These are phyloP conservation scores for Hydractinia echinata DNA, from an alignment of 30 jellyfish, hydroid and myxozoan genomes.

Conservation along the genomic window DNA sequence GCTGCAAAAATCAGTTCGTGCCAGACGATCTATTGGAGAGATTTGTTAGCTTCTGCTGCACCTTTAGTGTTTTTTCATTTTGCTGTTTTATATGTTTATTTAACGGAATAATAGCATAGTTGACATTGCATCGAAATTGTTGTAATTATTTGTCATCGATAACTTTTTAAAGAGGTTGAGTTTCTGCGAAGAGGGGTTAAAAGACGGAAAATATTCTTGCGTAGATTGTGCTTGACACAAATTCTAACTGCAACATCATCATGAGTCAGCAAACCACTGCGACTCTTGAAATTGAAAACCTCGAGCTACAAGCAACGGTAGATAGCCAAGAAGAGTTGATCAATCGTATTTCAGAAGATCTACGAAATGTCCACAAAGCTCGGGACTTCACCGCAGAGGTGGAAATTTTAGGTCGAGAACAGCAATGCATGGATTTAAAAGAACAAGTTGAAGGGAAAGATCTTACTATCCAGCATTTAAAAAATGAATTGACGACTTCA, in stretches of 20 bases:
- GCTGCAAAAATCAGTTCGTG: constrained; percentile 10
- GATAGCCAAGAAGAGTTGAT: constrained; percentile 87
- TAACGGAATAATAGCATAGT: neutral
- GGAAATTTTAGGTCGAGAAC: constrained; percentile 79
- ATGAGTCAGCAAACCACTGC: constrained; percentile 25
- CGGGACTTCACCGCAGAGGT: constrained; percentile 66
- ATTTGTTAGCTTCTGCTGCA: neutral
- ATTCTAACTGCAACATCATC: neutral
- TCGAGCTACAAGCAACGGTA: constrained; percentile 92
- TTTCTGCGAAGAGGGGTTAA: neutral
- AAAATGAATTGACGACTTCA: constrained; percentile 63
- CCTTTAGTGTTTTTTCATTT: neutral
- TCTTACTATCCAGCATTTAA: constrained; percentile 69
- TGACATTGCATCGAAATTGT: neutral
- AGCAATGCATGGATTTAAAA: constrained; percentile 66
- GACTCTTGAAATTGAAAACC: constrained; percentile 74
- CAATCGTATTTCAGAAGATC: constrained; percentile 71
- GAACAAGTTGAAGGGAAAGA: constrained; percentile 77
- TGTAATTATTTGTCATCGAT: neutral
- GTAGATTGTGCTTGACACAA: too few species aligned
- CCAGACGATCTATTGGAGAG: constrained; percentile 9
- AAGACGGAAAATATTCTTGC: neutral
- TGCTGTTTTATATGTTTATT: neutral
- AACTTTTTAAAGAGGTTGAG: neutral
- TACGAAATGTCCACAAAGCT: constrained; percentile 34